Evolutionary conservation across 2,888 invertebrate genomes (phyloP), one percentile per base, ranked within the genome.

Genomic region (Priocnemis perturbator): DNA sequence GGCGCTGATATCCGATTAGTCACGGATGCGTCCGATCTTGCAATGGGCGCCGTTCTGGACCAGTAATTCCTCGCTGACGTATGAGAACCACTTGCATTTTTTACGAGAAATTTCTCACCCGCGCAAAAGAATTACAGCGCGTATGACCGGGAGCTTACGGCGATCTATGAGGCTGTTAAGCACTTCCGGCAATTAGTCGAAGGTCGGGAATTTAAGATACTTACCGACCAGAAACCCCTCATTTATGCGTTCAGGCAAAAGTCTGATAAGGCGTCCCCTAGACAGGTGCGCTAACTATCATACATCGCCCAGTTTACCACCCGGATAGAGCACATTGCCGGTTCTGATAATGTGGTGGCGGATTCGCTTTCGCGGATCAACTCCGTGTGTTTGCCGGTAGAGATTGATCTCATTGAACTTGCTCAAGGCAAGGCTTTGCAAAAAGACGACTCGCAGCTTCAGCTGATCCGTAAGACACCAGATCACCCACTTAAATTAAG

Each of bases 101-200:
- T 67, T 23, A 69, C 74, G 0, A 59, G 20, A 19, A 71, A 71
- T 30, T 48, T 67, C 11, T 55, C 73, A 14, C 65, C 73, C 1
- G 52, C 69, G 0, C 73, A 82, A 48, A 44, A 11, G 11, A 76
- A 71, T 0, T 85, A 81, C 56, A 74, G 77, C 48, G 67, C 79
- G 11, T 76, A 80, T 64, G 74, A n/a, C n/a, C n/a, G n/a, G n/a
- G n/a, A n/a, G n/a, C n/a, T n/a, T n/a, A n/a, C n/a, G n/a, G n/a
- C n/a, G 17, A 58, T 64, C 7, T 69, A 59, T 56, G 37, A 17
- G 7, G 30, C 67, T 0, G 47, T 63, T 4, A 59, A 55, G n/a
- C 37, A 56, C 30, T 70, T 70, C 37, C 58, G 44, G 5, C 57
- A 59, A 56, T 21, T 59, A 3, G 14, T 70, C 0, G 70, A 64